phyloP scores from a whole-genome alignment of 2,797 vertebrate species.

The Pyrocephalus nanus region DNA sequence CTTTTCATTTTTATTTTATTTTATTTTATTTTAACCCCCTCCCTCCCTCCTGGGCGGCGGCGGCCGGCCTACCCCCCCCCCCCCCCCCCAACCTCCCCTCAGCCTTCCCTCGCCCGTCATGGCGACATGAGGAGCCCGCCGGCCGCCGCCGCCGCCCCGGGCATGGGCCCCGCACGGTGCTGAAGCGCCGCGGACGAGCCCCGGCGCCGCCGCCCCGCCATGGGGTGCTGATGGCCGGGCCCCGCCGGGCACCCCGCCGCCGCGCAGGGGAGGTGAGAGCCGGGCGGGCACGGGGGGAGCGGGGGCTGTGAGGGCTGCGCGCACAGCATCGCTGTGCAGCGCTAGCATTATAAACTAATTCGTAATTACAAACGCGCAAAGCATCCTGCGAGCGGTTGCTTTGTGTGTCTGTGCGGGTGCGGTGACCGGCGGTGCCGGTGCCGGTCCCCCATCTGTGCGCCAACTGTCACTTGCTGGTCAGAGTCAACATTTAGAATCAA shows the following conservation, averaged over 20 bases:
- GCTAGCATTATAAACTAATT: not conserved
- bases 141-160: not conserved
- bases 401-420: not conserved
- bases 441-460: not conserved
- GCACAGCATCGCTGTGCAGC: not conserved
- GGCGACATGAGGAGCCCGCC: constrained; percentile 18
- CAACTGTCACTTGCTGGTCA: not conserved
- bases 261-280: constrained; percentile 30
- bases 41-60: not conserved
- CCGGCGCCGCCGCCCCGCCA: constrained; percentile 11
- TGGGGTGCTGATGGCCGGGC: constrained; percentile 53
- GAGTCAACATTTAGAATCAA: rapidly evolving
- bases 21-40: not conserved
- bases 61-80: not conserved
- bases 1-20: not conserved
- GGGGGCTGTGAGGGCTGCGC: not conserved
- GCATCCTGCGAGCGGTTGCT: not conserved
- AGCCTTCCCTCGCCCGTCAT: not conserved
- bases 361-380: rapidly evolving
- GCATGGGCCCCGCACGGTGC: not conserved
- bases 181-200: constrained; percentile 42
- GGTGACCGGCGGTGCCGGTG: not conserved
- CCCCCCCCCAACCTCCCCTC: no score
- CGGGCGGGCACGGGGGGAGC: not conserved
- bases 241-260: constrained; percentile 44